Conservation (phyloP, 2,888 invertebrate genomes). For the Ischnus inquisitorius region DNA sequence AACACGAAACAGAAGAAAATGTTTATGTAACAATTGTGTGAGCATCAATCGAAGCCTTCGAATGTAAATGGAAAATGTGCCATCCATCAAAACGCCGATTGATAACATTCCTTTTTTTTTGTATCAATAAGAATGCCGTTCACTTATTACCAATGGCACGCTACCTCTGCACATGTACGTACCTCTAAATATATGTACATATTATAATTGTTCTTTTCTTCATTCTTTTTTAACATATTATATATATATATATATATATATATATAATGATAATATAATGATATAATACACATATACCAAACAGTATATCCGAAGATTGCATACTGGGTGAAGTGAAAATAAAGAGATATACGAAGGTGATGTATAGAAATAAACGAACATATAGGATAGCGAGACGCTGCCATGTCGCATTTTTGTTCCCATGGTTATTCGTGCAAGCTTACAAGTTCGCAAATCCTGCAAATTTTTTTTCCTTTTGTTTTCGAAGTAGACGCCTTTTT, state of each 20-base stretch:
- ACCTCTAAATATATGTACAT: conserved; percentile 40
- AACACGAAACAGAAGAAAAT: conserved; percentile 17
- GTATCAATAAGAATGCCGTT: conserved; percentile 1
- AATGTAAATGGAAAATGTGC: conserved; percentile 26
- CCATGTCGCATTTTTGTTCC: conserved; percentile 51
- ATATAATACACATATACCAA: conserved; percentile 51
- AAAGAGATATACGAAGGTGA: conserved; percentile 1
- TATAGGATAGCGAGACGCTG: conserved; percentile 2
- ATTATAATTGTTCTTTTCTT: conserved; percentile 20
- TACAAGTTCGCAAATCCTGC: background rate
- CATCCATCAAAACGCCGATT: background rate
- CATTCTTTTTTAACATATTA: conserved; percentile 18
- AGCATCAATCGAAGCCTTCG: background rate
- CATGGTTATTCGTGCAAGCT: conserved; percentile 21
- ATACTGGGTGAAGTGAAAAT: conserved; percentile 36
- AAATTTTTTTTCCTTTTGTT: background rate
- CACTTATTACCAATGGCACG: conserved; percentile 29
- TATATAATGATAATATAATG: conserved; percentile 16
- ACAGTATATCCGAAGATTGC: conserved; percentile 20
- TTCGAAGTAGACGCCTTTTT: background rate
- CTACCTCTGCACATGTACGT: conserved; percentile 19
- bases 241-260: background rate
- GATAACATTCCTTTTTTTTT: background rate
- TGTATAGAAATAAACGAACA: conserved; percentile 32
- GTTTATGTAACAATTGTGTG: conserved; percentile 44